A percentile compares a stretch with the other conserved stretches of the same genome.
Conservation (phyloP, 2,113 vertebrate species). For the Entelurus aequoreus region DNA sequence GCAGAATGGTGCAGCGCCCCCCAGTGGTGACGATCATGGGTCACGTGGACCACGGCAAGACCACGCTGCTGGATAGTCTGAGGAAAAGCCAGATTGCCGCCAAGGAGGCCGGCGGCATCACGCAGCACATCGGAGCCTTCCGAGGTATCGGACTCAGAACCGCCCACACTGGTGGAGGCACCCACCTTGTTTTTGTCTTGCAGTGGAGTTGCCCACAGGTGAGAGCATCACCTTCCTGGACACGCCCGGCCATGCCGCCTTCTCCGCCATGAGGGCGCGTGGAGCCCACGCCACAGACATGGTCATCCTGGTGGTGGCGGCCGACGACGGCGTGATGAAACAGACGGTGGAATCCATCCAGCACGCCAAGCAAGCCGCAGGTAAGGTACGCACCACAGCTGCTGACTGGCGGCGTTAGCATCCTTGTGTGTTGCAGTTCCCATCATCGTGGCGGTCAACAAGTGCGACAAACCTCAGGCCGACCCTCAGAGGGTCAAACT, state of each 20-base stretch:
- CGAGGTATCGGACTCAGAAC: slow-evolving; percentile 20
- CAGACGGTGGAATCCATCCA: slow-evolving; percentile 92
- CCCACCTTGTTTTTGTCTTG: not conserved
- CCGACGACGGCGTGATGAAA: slow-evolving; percentile 95
- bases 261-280: slow-evolving; percentile 89
- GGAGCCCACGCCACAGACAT: slow-evolving; percentile 90
- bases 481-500: slow-evolving; percentile 83
- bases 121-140: slow-evolving; percentile 66
- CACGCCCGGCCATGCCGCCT: slow-evolving; percentile 94
- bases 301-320: slow-evolving; percentile 87
- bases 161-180: too few relatives aligned
- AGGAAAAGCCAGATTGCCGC: slow-evolving; percentile 83
- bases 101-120: slow-evolving; percentile 71
- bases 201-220: slow-evolving; percentile 88
- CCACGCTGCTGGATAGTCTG: slow-evolving; percentile 88
- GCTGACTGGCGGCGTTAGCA: too few relatives aligned
- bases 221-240: slow-evolving; percentile 96
- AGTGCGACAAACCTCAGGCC: slow-evolving; percentile 87
- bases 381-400: slow-evolving; percentile 73
- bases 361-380: slow-evolving; percentile 81
- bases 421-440: slow-evolving; percentile 73
- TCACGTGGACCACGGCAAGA: slow-evolving; percentile 97
- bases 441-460: slow-evolving; percentile 90
- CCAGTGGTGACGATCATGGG: slow-evolving; percentile 96
- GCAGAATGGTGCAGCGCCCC: slow-evolving; percentile 71